Conservation (phyloP, 2,888 invertebrate genomes). For the Poecilobothrus nobilitatus region DNA sequence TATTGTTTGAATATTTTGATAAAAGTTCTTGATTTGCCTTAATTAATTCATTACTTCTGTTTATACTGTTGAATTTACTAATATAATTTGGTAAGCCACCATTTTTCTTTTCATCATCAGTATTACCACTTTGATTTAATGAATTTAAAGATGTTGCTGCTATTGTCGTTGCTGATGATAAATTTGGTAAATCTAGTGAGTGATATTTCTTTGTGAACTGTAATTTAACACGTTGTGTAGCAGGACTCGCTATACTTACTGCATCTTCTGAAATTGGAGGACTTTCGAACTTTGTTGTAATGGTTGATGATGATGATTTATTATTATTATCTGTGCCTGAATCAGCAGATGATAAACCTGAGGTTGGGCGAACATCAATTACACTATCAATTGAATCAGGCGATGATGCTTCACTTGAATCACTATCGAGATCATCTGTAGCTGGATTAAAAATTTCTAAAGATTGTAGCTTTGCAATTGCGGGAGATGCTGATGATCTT, state of each 20-base stretch:
- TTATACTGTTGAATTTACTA: background rate
- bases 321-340: constrained; percentile 18
- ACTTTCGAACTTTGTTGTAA: background rate
- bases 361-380: constrained; percentile 60
- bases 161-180: background rate
- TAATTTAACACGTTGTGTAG: background rate
- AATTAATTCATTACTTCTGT: constrained; percentile 1
- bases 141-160: background rate
- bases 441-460: constrained; percentile 83
- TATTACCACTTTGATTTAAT: background rate
- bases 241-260: background rate
- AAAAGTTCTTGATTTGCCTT: background rate
- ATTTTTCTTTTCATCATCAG: background rate
- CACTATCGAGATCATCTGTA: constrained; percentile 82
- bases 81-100: background rate
- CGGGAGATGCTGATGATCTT: constrained; percentile 54
- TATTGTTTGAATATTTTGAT: constrained; percentile 2
- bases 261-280: background rate
- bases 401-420: constrained; percentile 73
- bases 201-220: constrained; percentile 8
- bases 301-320: background rate
- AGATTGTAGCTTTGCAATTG: constrained; percentile 65
- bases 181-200: background rate
- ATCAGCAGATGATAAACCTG: constrained; percentile 25
- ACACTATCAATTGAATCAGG: constrained; percentile 82